Evolutionary conservation across 1,140 invertebrate genomes (phyloP).

Genomic region (Potamilus streckersoni): DNA sequence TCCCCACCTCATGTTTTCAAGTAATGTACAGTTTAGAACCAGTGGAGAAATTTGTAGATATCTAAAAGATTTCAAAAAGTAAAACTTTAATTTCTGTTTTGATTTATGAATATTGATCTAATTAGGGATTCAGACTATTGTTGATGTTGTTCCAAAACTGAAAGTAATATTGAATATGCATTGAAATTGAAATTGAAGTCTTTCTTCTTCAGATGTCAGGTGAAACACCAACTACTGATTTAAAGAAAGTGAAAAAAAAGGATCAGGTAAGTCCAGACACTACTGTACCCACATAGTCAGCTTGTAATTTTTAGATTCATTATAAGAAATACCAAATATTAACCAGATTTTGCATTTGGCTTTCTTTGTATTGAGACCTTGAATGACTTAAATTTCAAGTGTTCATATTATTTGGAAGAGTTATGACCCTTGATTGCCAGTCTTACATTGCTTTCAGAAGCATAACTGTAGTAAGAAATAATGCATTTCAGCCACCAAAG

Average conservation of each 20-base stretch:
- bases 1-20: not conserved
- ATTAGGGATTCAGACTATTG: not conserved
- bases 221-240: constrained; percentile 55
- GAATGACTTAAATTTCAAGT: no score
- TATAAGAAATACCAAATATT: no score
- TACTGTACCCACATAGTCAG: no score
- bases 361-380: no score
- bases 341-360: no score
- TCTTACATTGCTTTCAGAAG: no score
- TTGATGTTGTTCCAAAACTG: not conserved
- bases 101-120: not conserved
- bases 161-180: not conserved
- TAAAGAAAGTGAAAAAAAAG: constrained; percentile 61
- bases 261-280: constrained; percentile 46
- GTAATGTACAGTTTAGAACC: not conserved
- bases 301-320: no score
- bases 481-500: no score
- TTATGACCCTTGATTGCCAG: no score
- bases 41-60: not conserved
- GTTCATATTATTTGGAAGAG: no score
- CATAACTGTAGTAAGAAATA: no score
- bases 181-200: not conserved
- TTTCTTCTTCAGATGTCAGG: constrained; percentile 54
- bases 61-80: not conserved
- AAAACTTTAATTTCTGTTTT: not conserved